phyloP scores from a whole-genome alignment of 2,113 vertebrate genomes.

The Seriola aureovittata region DNA sequence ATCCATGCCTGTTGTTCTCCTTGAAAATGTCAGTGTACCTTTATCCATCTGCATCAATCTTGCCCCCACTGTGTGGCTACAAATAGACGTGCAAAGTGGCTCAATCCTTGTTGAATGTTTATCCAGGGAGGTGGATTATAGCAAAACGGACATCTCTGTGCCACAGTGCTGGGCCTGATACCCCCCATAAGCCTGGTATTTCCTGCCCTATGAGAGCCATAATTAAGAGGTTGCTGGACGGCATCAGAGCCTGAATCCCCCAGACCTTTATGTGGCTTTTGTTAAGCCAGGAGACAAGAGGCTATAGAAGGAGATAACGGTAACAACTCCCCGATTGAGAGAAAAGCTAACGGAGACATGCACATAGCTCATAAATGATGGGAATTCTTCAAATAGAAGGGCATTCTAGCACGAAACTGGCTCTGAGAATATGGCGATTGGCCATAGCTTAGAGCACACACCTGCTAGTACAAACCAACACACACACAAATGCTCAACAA shows the following conservation, averaged over 20 bases:
- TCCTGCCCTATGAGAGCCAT: conserved; percentile 75
- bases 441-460: conserved; percentile 28
- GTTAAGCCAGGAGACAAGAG: conserved; percentile 59
- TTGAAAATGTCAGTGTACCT: conserved; percentile 31
- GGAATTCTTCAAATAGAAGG: conserved; percentile 45
- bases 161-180: conserved; percentile 68
- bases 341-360: conserved; percentile 47
- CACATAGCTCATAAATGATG: conserved; percentile 53
- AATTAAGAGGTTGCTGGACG: conserved; percentile 76
- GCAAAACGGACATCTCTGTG: conserved; percentile 70
- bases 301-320: conserved; percentile 51
- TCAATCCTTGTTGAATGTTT: conserved; percentile 77
- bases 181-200: conserved; percentile 75
- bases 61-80: conserved; percentile 52
- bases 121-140: conserved; percentile 76
- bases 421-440: conserved; percentile 30
- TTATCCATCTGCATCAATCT: conserved; percentile 38
- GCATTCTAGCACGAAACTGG: conserved; percentile 38
- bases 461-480: conserved; percentile 37
- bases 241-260: conserved; percentile 65
- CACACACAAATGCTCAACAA: conserved; percentile 13
- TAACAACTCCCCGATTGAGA: conserved; percentile 50
- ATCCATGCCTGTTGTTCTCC: conserved; percentile 30
- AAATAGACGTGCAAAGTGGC: conserved; percentile 82
- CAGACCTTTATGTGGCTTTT: conserved; percentile 72